Conservation (phyloP, 53 echinoderm and acorn worm species). For the Echinometra lucunter region DNA sequence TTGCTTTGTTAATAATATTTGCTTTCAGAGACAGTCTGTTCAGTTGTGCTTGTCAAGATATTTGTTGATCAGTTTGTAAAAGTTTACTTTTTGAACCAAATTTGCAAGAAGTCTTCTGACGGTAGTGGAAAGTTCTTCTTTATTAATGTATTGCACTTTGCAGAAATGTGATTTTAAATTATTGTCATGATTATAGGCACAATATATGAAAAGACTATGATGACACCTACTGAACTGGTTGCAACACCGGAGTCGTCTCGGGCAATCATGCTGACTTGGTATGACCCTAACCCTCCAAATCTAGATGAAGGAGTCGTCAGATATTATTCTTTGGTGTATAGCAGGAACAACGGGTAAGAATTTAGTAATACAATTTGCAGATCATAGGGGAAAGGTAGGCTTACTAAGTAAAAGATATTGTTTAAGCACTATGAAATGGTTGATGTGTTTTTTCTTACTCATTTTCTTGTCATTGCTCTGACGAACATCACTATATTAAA, state of each 20-base stretch:
- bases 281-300: conserved; percentile 41
- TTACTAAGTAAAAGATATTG: too few relatives aligned
- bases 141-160: neutral
- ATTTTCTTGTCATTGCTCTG: too few relatives aligned
- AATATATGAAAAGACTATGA: neutral
- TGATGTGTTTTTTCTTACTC: too few relatives aligned
- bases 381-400: too few relatives aligned
- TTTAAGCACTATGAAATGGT: too few relatives aligned
- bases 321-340: conserved; percentile 51
- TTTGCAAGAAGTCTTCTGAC: neutral
- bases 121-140: neutral
- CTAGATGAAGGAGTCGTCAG: neutral
- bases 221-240: neutral
- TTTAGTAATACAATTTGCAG: neutral
- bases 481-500: too few relatives aligned
- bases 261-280: conserved; percentile 33
- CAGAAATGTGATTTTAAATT: neutral
- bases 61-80: neutral
- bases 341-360: conserved; percentile 35
- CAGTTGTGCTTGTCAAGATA: neutral
- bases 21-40: neutral
- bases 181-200: conserved; percentile 1
- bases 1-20: neutral
- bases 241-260: conserved; percentile 22
- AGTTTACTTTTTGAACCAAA: neutral